Evolutionary conservation across 2,797 vertebrate genomes (phyloP).

Genomic region (Rhinella marina): DNA sequence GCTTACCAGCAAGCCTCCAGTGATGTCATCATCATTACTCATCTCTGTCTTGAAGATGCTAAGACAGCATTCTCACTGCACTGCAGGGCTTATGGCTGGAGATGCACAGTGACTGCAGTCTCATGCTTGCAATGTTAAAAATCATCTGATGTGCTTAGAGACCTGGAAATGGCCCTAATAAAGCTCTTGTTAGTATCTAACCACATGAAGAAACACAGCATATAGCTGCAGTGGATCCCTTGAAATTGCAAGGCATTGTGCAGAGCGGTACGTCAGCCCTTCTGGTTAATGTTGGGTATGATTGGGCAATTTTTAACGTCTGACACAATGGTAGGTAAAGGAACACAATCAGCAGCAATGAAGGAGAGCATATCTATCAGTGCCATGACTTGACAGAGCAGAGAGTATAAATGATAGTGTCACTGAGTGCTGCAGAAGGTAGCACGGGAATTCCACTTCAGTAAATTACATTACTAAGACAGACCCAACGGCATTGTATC

Average conservation of each 20-base stretch:
- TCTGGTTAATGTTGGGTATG: constrained; percentile 12
- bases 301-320: background rate
- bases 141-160: background rate
- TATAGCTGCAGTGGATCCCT: background rate
- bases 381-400: constrained; percentile 75
- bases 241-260: background rate
- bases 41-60: constrained; percentile 46
- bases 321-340: constrained; percentile 77
- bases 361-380: constrained; percentile 77
- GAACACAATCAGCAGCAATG: constrained; percentile 69
- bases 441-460: constrained; percentile 79
- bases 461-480: constrained; percentile 80
- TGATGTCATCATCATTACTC: constrained; percentile 54
- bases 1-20: constrained; percentile 43
- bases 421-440: constrained; percentile 76
- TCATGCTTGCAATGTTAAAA: constrained; percentile 15
- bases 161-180: background rate
- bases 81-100: constrained; percentile 32
- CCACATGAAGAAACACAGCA: background rate
- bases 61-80: constrained; percentile 43
- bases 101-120: constrained; percentile 30
- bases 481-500: constrained; percentile 76
- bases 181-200: constrained; percentile 62
- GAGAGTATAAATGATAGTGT: constrained; percentile 81
- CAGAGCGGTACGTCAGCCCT: background rate